These are phyloP conservation scores for Falco cherrug DNA, from an alignment of 2,797 vertebrate species.

Conservation along the genomic window DNA sequence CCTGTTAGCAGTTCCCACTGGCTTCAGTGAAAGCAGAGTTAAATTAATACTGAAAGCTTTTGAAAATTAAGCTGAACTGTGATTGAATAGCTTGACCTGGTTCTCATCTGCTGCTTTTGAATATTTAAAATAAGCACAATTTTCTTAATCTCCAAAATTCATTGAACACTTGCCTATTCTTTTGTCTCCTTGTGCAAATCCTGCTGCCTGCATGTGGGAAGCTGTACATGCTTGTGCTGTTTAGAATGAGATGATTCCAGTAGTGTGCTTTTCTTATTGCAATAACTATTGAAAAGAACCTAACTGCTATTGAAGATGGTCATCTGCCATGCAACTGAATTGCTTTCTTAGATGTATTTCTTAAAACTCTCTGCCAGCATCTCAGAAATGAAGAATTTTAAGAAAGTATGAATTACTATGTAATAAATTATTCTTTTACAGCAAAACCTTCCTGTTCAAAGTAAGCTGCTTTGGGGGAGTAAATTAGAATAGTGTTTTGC, in stretches of 20 bases:
- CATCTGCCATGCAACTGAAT: not conserved
- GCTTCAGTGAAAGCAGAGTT: not conserved
- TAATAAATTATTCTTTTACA: not conserved
- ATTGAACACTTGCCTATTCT: constrained; percentile 11
- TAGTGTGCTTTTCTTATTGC: constrained; percentile 21
- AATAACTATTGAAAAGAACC: not conserved
- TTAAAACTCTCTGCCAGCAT: not conserved
- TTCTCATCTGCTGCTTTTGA: constrained; percentile 34
- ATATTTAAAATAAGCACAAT: constrained; percentile 30
- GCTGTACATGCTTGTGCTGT: not conserved
- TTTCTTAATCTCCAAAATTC: constrained; percentile 23
- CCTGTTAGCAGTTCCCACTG: not conserved
- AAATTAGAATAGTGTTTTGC: not conserved
- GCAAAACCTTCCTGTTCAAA: not conserved
- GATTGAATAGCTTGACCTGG: constrained; percentile 22
- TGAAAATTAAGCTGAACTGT: constrained; percentile 31
- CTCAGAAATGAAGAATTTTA: not conserved
- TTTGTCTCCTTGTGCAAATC: constrained; percentile 7
- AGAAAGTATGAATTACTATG: not conserved
- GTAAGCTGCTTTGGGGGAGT: not conserved
- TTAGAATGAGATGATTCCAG: not conserved
- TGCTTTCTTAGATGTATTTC: constrained; percentile 2
- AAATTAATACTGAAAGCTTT: constrained; percentile 19
- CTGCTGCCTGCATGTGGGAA: constrained; percentile 5
- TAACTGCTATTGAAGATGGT: not conserved